Base-by-base conservation (phyloP, 2,888 invertebrate species). In the Drosophila sordidula region DNA sequence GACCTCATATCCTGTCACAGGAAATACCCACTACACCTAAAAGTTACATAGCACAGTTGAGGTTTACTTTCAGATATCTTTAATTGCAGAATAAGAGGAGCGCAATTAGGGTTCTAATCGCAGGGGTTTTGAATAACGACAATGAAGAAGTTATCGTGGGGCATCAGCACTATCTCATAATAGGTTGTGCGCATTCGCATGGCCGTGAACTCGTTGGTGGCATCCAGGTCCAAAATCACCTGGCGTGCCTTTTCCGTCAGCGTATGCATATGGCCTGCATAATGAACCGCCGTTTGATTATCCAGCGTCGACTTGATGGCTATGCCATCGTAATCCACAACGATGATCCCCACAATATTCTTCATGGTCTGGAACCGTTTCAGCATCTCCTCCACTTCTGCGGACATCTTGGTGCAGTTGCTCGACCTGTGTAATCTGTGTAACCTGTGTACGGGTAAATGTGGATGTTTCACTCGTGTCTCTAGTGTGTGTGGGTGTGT, bases 291-390 rank as follows among this genome's bases (percentile, higher is more conserved):
- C 6, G 18, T 3, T 8, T 44, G 58, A 22, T 87, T 75, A 0
- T 87, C 89, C 65, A 87, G 6, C 0, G 89, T 87, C 4, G 87
- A 71, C 57, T 87, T 87, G 12, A 87, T 89, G 16, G 79, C 47
- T 25, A 89, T 87, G 16, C 87, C 87, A 49, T 87, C 87, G 8
- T 77, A 70, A 39, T 87, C 90, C 4, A 67, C 41, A 8, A 87
- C 69, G 12, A 87, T 11, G 5, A 83, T 65, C 11, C 87, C 87
- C 9, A 62, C 11, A 0, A 87, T 22, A 34, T 89, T 89, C 66
- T 87, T 79, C 0, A 66, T 2, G 16, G 25, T 41, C 36, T 66
- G 69, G n/a, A 84, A 75, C 4, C 73, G 78, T 25, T 89, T 87
- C 18, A 87, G 44, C 73, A 76, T 57, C 2, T 89, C 87, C 51